Base-by-base conservation (phyloP, 2,113 vertebrate species). In the Rhinopomastus cyanomelas region DNA sequence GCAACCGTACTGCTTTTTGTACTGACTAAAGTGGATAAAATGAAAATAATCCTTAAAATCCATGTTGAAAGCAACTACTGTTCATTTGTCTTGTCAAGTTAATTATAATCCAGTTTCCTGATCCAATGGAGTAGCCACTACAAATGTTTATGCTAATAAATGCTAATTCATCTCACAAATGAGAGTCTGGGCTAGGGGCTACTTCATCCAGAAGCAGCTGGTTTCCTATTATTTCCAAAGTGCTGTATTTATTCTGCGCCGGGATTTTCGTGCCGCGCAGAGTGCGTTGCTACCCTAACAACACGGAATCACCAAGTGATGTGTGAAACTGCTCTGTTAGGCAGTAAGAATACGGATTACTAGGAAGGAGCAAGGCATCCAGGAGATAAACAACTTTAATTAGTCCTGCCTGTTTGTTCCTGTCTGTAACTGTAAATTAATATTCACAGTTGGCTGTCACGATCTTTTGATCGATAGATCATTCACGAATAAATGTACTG, bases 341-440 rank as follows among this genome's bases (percentile, higher is more conserved):
- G 71, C 39, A 48, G 39, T 26, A 49, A 39, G 46, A 79, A 51
- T 72, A 69, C 2, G 8, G 78, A 76, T 87, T 85, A 48, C 34
- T 59, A 67, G 81, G 72, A 61, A 83, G 32, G 65, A 81, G 49
- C 26, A 74, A 75, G 30, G 64, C 42, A 64, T 49, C 39, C 85
- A 72, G 64, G 37, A 82, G 86, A 93, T 84, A 90, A 90, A 52
- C 7, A 78, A 75, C 73, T 86, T 90, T 91, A 93, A 90, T 95
- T 88, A 94, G 77, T 49, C 72, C 51, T 62, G 55, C 64, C 76
- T 59, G 1, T 68, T 62, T 57, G 46, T 48, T 91, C 68, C 51
- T 48, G 46, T 20, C 46, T 48, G 46, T 48, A 48, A 21, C 76
- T 74, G 32, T 48, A 56, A 94, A 91, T 89, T 83, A 83, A 71